Evolutionary conservation across 2,113 vertebrate genomes (phyloP).

Genomic region (Gasterosteus nipponicus): DNA sequence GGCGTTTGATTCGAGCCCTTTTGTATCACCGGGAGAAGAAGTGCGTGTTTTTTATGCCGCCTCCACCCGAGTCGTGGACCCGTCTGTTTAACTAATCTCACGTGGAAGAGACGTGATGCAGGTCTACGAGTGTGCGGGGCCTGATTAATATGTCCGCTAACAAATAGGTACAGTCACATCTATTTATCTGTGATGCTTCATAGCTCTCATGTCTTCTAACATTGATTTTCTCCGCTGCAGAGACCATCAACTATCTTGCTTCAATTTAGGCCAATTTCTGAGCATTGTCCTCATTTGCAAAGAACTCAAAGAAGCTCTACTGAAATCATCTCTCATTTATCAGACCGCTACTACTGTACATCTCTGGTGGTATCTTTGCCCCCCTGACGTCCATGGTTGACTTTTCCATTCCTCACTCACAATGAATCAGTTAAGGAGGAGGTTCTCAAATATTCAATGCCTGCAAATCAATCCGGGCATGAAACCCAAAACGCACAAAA

Average conservation of each 20-base stretch:
- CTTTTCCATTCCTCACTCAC: conserved; percentile 53
- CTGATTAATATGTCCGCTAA: conserved; percentile 64
- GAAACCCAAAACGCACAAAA: not conserved
- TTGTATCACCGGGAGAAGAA: conserved; percentile 7
- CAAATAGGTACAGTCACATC: conserved; percentile 65
- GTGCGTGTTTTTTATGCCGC: conserved; percentile 22
- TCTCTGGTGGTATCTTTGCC: conserved; percentile 43
- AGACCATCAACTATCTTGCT: conserved; percentile 61
- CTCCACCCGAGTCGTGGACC: conserved; percentile 42
- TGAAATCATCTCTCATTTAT: conserved; percentile 46
- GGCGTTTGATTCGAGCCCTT: not conserved
- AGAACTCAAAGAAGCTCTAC: conserved; percentile 33
- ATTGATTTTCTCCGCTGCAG: conserved; percentile 64
- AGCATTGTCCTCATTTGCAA: conserved; percentile 57
- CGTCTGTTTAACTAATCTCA: conserved; percentile 62
- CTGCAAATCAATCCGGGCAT: not conserved
- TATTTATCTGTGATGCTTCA: conserved; percentile 60
- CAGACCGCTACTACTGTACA: conserved; percentile 40
- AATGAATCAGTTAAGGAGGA: not conserved
- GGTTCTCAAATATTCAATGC: not conserved
- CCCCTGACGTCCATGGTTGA: conserved; percentile 47
- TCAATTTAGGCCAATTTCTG: conserved; percentile 63
- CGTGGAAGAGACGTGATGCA: conserved; percentile 46
- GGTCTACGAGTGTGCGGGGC: not conserved
- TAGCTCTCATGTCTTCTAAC: conserved; percentile 39